phyloP scores from a whole-genome alignment of 2,113 vertebrate species.

The Puntigrus tetrazona region DNA sequence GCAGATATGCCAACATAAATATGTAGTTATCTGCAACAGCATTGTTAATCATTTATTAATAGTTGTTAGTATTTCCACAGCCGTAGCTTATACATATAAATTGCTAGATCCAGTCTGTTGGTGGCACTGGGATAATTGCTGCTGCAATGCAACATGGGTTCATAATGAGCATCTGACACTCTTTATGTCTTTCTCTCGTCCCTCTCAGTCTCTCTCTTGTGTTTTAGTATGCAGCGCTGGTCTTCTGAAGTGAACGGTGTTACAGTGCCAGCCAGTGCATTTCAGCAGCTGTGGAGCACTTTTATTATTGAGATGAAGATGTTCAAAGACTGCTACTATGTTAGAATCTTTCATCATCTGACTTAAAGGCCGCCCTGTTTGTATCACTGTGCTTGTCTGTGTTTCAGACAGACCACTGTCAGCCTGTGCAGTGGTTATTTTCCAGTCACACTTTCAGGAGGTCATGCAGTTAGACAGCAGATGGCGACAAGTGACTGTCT shows the following conservation, averaged over 20 bases:
- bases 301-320: conserved; percentile 40
- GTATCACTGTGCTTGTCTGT: neutral
- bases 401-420: neutral
- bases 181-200: neutral
- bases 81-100: neutral
- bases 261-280: conserved; percentile 15
- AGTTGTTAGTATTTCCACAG: neutral
- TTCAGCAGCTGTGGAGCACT: conserved; percentile 26
- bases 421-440: neutral
- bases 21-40: neutral
- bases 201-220: neutral
- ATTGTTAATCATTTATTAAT: neutral
- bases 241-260: conserved; percentile 8
- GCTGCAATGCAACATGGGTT: neutral
- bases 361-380: conserved; percentile 1
- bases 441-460: neutral
- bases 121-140: neutral
- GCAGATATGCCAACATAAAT: neutral
- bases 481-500: conserved; percentile 1
- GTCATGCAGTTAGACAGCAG: neutral
- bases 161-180: conserved; percentile 11
- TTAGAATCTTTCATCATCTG: conserved; percentile 9
- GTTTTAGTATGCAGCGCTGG: conserved; percentile 30
- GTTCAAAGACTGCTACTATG: conserved; percentile 14
- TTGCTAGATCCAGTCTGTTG: neutral